phyloP scores from a whole-genome alignment of 2,888 invertebrate species.

The Oxytorus armatus region DNA sequence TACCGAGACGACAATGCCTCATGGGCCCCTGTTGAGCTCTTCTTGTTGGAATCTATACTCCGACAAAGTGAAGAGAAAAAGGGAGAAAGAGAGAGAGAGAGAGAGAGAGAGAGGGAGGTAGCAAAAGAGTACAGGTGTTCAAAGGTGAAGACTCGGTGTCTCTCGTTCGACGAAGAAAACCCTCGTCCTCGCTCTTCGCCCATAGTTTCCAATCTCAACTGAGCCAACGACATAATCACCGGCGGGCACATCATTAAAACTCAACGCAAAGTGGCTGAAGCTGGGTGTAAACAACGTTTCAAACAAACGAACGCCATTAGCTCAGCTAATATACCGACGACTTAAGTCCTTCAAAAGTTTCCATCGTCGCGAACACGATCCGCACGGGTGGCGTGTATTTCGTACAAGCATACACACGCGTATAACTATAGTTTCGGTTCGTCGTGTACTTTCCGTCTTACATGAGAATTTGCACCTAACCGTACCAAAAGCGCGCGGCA shows the following conservation, averaged over 20 bases:
- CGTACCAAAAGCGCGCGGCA: slow-evolving; percentile 18
- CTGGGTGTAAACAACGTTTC: slow-evolving; percentile 17
- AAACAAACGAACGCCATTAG: slow-evolving; percentile 23
- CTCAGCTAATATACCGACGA: slow-evolving; percentile 32
- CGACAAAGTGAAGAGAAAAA: slow-evolving; percentile 38
- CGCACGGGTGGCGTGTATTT: no score
- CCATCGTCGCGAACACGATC: background rate
- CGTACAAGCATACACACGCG: background rate
- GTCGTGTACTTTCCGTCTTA: slow-evolving; percentile 17
- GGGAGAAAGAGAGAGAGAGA: slow-evolving; percentile 8
- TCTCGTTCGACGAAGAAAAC: slow-evolving; percentile 26
- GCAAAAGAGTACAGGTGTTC: slow-evolving; percentile 56
- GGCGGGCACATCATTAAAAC: slow-evolving; percentile 43
- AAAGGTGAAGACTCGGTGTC: slow-evolving; percentile 29
- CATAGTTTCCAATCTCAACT: slow-evolving; percentile 19
- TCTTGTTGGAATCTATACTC: slow-evolving; percentile 50
- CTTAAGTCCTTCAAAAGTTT: slow-evolving; percentile 44
- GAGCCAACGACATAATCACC: slow-evolving; percentile 10
- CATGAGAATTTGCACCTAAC: slow-evolving; percentile 57
- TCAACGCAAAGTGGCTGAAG: slow-evolving; percentile 14
- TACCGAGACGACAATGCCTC: slow-evolving; percentile 59
- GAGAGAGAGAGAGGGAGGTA: slow-evolving; percentile 5
- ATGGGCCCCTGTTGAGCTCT: slow-evolving; percentile 44
- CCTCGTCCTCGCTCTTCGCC: slow-evolving; percentile 5
- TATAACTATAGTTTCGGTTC: background rate